phyloP scores from a whole-genome alignment of 2,888 invertebrate species.

The Thyatira batis region DNA sequence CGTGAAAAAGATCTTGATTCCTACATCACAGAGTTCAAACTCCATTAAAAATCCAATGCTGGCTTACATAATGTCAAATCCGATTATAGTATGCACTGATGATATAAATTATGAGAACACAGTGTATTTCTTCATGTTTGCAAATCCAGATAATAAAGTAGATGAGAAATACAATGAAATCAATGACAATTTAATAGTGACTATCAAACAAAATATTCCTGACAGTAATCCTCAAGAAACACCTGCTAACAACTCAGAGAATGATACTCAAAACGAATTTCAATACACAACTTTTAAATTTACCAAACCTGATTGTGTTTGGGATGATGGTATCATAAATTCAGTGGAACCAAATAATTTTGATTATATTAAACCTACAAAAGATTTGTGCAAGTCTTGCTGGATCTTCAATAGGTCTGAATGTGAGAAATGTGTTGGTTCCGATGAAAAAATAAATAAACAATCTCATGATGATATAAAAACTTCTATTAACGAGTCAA shows the following conservation, averaged over 20 bases:
- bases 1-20: slow-evolving; percentile 23
- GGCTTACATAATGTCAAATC: slow-evolving; percentile 25
- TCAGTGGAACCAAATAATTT: not conserved
- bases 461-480: not conserved
- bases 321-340: not conserved
- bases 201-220: not conserved
- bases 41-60: slow-evolving; percentile 8
- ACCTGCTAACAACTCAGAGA: not conserved
- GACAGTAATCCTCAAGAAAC: not conserved
- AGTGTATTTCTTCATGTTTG: slow-evolving; percentile 19
- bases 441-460: not conserved
- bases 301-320: slow-evolving; percentile 23
- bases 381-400: slow-evolving; percentile 24
- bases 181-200: not conserved
- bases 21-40: not conserved
- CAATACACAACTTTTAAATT: slow-evolving; percentile 16
- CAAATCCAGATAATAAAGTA: not conserved
- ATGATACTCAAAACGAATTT: not conserved
- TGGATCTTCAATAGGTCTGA: slow-evolving; percentile 38
- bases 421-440: slow-evolving; percentile 27
- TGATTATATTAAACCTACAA: not conserved
- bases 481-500: not conserved
- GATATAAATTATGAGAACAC: slow-evolving; percentile 20
- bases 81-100: slow-evolving; percentile 26
- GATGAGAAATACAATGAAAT: not conserved